A percentile compares a stretch with the other conserved stretches of the same genome.
phyloP scores from a whole-genome alignment of 2,888 invertebrate genomes.

The Hydraecia micacea region DNA sequence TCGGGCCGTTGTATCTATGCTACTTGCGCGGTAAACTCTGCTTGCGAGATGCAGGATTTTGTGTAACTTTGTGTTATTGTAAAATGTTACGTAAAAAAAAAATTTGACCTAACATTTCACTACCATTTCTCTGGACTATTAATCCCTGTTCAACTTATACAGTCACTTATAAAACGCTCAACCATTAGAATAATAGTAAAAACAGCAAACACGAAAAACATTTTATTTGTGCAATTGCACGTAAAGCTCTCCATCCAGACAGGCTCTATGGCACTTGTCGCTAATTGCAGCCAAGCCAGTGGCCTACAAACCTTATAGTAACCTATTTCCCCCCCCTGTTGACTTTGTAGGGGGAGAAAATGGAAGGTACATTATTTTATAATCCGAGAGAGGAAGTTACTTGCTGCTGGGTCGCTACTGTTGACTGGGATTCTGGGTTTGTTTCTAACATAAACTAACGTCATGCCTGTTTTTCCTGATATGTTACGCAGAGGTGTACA shows the following conservation, averaged over 20 bases:
- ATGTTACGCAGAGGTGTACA: too few relatives aligned
- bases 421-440: not conserved
- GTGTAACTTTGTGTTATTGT: too few relatives aligned
- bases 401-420: not conserved
- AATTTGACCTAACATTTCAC: not conserved
- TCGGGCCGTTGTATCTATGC: not conserved
- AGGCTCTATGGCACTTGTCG: constrained; percentile 50
- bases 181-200: not conserved
- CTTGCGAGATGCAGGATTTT: not conserved
- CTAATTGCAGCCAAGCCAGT: constrained; percentile 52
- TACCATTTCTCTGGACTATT: not conserved
- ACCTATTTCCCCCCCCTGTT: constrained; percentile 47
- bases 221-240: constrained; percentile 45
- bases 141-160: not conserved
- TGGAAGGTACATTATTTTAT: constrained; percentile 6
- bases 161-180: not conserved
- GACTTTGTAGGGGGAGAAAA: constrained; percentile 30
- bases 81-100: too few relatives aligned
- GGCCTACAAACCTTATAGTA: constrained; percentile 54
- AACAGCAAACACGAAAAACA: constrained; percentile 11
- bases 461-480: fast-evolving
- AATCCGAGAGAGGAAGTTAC: not conserved
- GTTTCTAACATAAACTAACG: not conserved
- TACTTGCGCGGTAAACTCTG: not conserved
- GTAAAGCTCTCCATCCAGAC: constrained; percentile 46